phyloP scores from a whole-genome alignment of 1,140 invertebrate genomes.

The Magallana ariakensis region DNA sequence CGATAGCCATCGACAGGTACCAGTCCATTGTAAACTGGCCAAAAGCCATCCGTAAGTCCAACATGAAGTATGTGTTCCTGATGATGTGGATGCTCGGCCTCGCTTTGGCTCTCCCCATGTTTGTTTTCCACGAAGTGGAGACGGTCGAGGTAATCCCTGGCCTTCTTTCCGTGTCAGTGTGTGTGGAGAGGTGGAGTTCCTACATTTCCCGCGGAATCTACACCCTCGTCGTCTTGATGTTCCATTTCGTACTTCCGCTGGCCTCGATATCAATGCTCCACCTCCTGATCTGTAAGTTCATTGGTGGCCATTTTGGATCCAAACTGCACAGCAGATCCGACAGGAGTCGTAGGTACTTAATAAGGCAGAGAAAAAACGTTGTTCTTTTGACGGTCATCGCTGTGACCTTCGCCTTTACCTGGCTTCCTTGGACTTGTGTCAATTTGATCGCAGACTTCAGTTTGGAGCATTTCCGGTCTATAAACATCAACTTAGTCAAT shows the following conservation, averaged over 20 bases:
- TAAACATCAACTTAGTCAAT: constrained; percentile 80
- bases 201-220: constrained; percentile 62
- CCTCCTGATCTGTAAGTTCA: constrained; percentile 74
- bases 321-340: constrained; percentile 41
- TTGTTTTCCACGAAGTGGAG: constrained; percentile 74
- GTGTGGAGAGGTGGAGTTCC: constrained; percentile 70
- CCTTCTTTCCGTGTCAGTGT: constrained; percentile 63
- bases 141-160: constrained; percentile 68
- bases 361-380: constrained; percentile 82
- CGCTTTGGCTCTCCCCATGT: constrained; percentile 77
- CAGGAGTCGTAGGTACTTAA: constrained; percentile 69
- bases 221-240: constrained; percentile 67
- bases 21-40: constrained; percentile 73
- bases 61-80: constrained; percentile 51
- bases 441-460: constrained; percentile 80
- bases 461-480: constrained; percentile 65
- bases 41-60: constrained; percentile 38
- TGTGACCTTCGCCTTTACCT: constrained; percentile 79
- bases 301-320: constrained; percentile 73
- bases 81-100: constrained; percentile 74
- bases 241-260: constrained; percentile 75
- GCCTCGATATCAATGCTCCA: constrained; percentile 74
- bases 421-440: constrained; percentile 83
- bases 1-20: constrained; percentile 80
- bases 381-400: constrained; percentile 80